Base-by-base conservation (phyloP, 2,113 vertebrate genomes). In the Rhabdornis inornatus region DNA sequence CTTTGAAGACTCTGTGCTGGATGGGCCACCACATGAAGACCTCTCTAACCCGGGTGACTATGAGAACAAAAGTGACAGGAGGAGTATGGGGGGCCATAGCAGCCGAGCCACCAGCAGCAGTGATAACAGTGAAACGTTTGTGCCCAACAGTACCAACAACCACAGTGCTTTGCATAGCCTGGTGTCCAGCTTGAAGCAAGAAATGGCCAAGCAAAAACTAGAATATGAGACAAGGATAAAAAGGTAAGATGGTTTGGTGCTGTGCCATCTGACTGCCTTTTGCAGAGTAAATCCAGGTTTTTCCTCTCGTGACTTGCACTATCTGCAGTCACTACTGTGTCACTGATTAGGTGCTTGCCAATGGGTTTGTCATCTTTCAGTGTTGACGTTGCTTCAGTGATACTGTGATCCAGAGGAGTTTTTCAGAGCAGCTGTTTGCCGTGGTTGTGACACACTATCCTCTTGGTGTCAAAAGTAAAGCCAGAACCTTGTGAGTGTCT, bases 111-210 rank as follows among this genome's bases (percentile, higher is more conserved):
- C 98, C 72, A 99, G 98, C 97, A 99, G 98, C 94, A 99, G 99
- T 0, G 99, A 99, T 57, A 99, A 98, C 85, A 99, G 99, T 1
- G 99, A 99, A 33, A 98, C 98, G 0, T 99, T 98, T 78, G 97
- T 98, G 7, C 97, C 94, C 27, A 98, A 95, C 52, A 98, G 85
- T 30, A 98, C 98, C 63, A 97, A 98, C 93, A 98, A 83, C 53
- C 99, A 99, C 97, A 99, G 99, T 7, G 99, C 99, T 33, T 98
- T 99, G 94, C 99, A 99, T 97, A 99, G 99, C 83, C 97, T 99
- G 28, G 99, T 99, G 87, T 99, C 99, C 86, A 99, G 99, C 90
- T 98, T 99, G 65, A 99, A 99, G 87, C 99, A 99, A 96, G 99
- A 99, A 96, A 99, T 99, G 98, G 97, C 98, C 83, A 99, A 99